phyloP scores from a whole-genome alignment of 2,113 vertebrate genomes.

The Petrocephalus zakoni region DNA sequence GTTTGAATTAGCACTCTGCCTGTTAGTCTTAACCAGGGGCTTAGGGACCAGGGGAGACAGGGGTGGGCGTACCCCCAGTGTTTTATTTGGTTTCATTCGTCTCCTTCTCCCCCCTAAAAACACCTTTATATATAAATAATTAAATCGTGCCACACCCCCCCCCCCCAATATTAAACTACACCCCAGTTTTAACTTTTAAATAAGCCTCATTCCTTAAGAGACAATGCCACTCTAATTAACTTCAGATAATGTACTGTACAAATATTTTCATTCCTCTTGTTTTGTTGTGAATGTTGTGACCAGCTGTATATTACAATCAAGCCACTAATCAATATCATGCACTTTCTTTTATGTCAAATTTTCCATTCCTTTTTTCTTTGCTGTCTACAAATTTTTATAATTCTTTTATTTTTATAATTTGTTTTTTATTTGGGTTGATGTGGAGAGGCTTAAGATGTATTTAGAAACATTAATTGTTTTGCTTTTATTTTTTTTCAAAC shows the following conservation, averaged over 20 bases:
- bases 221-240: constrained; percentile 33
- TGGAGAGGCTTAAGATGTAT: neutral
- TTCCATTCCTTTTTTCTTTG: neutral
- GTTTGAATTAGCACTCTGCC: no score
- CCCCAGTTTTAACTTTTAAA: neutral
- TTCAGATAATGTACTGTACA: neutral
- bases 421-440: neutral
- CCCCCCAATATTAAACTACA: neutral
- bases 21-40: no score
- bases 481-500: neutral
- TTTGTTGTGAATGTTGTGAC: neutral
- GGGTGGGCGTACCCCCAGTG: no score
- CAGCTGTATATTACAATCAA: neutral
- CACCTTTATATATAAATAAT: neutral
- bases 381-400: neutral
- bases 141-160: neutral
- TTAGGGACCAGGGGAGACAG: no score
- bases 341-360: constrained; percentile 23
- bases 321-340: constrained; percentile 16
- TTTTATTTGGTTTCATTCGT: no score
- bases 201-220: neutral
- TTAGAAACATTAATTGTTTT: neutral
- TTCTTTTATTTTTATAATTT: no score
- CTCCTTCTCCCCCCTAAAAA: no score
- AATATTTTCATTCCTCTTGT: neutral